Evolutionary conservation across 2,113 vertebrate species (phyloP).

Genomic region (Aplodontia rufa): DNA sequence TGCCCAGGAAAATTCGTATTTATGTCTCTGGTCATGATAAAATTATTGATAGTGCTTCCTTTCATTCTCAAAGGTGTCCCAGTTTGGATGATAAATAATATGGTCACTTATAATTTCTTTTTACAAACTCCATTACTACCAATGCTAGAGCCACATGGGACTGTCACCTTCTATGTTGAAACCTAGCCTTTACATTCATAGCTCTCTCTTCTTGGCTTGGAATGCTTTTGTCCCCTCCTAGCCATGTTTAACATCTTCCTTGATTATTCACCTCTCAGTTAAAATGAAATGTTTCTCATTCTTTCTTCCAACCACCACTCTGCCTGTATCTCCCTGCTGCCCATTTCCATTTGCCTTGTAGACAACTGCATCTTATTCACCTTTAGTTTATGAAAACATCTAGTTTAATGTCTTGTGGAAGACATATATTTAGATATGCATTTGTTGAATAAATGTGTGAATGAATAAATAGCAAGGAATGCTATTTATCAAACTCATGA

Average conservation of each 20-base stretch:
- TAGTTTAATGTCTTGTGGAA: neutral
- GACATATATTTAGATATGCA: neutral
- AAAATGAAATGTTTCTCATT: neutral
- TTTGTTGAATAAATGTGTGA: neutral
- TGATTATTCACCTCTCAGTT: neutral
- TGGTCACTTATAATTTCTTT: neutral
- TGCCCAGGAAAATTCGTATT: neutral
- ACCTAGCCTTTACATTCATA: neutral
- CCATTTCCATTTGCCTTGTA: neutral
- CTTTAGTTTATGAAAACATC: neutral
- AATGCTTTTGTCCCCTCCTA: neutral
- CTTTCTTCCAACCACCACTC: neutral
- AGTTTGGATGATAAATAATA: neutral
- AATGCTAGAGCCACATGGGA: rapidly evolving
- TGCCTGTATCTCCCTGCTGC: neutral
- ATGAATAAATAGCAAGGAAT: slow-evolving; percentile 22
- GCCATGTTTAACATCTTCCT: neutral
- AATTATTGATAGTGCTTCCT: neutral
- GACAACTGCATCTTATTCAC: neutral
- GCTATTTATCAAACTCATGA: slow-evolving; percentile 27
- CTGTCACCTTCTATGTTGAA: neutral
- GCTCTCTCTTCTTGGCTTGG: neutral
- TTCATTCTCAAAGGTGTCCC: neutral
- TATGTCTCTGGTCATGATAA: neutral
- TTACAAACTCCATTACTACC: neutral